Evolutionary conservation across 2,113 vertebrate species (phyloP).

Genomic region (Chelonoidis abingdonii): DNA sequence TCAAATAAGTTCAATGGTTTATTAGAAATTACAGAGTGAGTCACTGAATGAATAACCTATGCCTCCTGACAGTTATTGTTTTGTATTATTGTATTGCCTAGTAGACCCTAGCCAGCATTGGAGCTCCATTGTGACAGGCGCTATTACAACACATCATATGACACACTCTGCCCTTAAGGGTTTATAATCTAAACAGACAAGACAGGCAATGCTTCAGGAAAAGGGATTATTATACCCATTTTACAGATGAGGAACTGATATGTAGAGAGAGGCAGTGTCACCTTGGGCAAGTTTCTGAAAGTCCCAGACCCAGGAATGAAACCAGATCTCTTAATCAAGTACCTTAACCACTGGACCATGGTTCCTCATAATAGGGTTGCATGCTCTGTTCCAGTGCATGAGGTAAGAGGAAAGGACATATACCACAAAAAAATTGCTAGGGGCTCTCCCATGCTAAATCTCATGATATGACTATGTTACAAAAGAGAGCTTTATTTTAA

Average conservation of each 20-base stretch:
- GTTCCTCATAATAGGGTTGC: background rate
- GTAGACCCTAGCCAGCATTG: background rate
- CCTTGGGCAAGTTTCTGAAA: background rate
- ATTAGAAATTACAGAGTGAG: background rate
- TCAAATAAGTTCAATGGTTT: background rate
- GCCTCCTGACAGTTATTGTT: background rate
- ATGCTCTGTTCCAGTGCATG: background rate
- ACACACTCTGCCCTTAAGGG: background rate
- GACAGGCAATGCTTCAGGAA: background rate
- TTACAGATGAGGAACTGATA: slow-evolving; percentile 10
- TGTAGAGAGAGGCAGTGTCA: accelerated
- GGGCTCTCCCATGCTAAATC: background rate
- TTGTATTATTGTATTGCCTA: background rate
- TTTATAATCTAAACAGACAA: slow-evolving; percentile 13
- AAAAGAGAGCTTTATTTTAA: background rate
- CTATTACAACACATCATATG: background rate
- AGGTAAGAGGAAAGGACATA: background rate
- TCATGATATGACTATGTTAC: background rate
- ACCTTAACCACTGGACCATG: background rate
- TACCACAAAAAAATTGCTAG: background rate
- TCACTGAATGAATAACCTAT: background rate
- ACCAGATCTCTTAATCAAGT: background rate
- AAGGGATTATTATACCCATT: background rate
- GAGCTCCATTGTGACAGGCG: background rate
- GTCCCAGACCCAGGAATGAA: background rate